Conservation (phyloP, 2,888 invertebrate genomes). For the Mesoligia furuncula region DNA sequence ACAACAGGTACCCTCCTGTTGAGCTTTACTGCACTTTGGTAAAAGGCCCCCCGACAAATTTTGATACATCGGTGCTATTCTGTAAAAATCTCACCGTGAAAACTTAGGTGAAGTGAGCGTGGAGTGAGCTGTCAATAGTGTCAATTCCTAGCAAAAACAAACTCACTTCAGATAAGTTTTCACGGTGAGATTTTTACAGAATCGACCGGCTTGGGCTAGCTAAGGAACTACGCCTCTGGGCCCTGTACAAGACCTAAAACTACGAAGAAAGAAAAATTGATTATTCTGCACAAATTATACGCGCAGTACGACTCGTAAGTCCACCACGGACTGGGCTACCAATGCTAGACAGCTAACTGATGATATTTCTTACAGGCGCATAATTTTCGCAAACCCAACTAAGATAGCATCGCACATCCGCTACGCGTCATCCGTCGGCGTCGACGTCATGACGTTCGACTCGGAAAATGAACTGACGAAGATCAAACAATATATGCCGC, state of each 20-base stretch:
- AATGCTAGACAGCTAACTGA: neutral
- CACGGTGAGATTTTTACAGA: too few species aligned
- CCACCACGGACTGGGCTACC: too few species aligned
- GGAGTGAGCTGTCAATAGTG: too few species aligned
- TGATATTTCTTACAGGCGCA: slow-evolving; percentile 89
- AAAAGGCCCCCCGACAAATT: neutral
- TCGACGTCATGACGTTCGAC: slow-evolving; percentile 97
- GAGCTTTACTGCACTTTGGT: neutral
- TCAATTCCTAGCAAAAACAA: too few species aligned
- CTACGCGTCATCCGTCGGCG: slow-evolving; percentile 94
- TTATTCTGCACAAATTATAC: too few species aligned
- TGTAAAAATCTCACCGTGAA: too few species aligned
- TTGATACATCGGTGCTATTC: neutral
- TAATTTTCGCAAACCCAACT: slow-evolving; percentile 99
- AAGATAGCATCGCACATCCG: slow-evolving; percentile 97
- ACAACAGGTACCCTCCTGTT: neutral
- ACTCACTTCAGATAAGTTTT: too few species aligned
- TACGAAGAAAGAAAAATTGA: too few species aligned
- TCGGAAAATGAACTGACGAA: slow-evolving; percentile 98
- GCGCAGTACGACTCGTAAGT: too few species aligned
- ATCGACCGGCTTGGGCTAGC: too few species aligned
- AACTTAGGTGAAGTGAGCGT: too few species aligned
- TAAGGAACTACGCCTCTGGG: neutral
- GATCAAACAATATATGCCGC: slow-evolving; percentile 95
- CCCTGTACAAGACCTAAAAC: neutral